Evolutionary conservation across 2,888 invertebrate genomes (phyloP), one percentile per base, ranked within the genome.

Genomic region (Acheta domesticus): DNA sequence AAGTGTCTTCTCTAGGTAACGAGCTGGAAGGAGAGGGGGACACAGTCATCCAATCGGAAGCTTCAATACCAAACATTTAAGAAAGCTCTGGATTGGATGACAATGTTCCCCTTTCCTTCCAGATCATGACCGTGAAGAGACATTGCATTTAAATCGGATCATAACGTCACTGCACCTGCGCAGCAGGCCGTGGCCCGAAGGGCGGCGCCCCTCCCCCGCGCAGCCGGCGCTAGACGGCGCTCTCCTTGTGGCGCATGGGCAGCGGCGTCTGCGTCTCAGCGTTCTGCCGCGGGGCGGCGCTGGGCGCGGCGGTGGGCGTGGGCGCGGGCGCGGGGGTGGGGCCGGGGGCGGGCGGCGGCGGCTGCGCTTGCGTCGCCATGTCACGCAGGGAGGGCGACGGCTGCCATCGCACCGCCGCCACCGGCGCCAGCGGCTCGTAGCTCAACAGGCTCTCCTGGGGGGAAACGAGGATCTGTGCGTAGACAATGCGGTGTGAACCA

Each of bases 191-290:
- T 23, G 23, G 23, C 23, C 23, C 23, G 23, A 23, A 1, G 77
- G 73, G 23, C 77, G 14, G 48, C 79, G 50, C 75, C 23, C 36
- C 20, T 49, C 19, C 48, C n/a, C 23, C 23, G 75, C n/a, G 48
- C 73, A 50, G 77, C 50, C 49, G 79, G 21, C 78, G 82, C 81
- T 82, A 82, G 77, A 82, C 82, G 14, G 82, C 82, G 75, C 82
- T 82, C 77, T 82, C 82, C 77, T 82, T 82, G 77, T 82, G 82
- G 20, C 80, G 79, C 78, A 80, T 78, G 75, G 80, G 48, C 20
- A 80, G 50, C 19, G 82, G 82, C 49, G 82, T 82, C 80, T 82
- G 82, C 12, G 82, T 82, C 77, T 81, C 82, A 14, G 81, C 82
- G 77, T 82, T 80, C 49, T 82, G 82, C 62, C 77, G 77, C 19